Evolutionary conservation across 2,797 vertebrate genomes (phyloP).

Genomic region (Mus minutoides): DNA sequence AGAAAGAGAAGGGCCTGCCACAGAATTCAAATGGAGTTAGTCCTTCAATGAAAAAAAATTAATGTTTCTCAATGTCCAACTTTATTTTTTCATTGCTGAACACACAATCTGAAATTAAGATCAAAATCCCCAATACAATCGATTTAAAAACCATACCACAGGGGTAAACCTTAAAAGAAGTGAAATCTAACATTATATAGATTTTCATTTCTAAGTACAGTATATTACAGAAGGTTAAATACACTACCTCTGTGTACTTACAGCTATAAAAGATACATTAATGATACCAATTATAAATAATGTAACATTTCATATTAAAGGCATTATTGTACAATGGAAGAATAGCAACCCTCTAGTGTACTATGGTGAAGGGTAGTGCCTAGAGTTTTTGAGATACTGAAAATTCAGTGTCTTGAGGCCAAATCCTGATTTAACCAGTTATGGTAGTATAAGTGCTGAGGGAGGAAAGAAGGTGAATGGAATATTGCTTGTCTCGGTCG

Average conservation of each 20-base stretch:
- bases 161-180: slow-evolving; percentile 85
- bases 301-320: slow-evolving; percentile 87
- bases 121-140: slow-evolving; percentile 56
- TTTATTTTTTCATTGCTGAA: slow-evolving; percentile 70
- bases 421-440: slow-evolving; percentile 83
- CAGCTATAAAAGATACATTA: slow-evolving; percentile 91
- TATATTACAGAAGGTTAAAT: slow-evolving; percentile 89
- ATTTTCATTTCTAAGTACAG: slow-evolving; percentile 86
- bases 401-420: slow-evolving; percentile 87
- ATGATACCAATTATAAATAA: slow-evolving; percentile 90
- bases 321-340: slow-evolving; percentile 86
- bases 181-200: slow-evolving; percentile 84
- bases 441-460: slow-evolving; percentile 69
- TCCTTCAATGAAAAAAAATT: neutral
- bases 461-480: slow-evolving; percentile 54
- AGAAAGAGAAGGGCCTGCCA: neutral
- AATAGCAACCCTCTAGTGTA: slow-evolving; percentile 81
- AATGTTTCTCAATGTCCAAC: slow-evolving; percentile 34
- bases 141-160: slow-evolving; percentile 74
- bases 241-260: slow-evolving; percentile 87
- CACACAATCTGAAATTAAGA: slow-evolving; percentile 50
- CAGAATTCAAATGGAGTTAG: neutral
- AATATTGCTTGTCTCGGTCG: slow-evolving; percentile 59
- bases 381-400: slow-evolving; percentile 81
- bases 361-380: slow-evolving; percentile 83